Conservation (phyloP, 53 echinoderm and acorn worm species). For the Holothuria scabra region DNA sequence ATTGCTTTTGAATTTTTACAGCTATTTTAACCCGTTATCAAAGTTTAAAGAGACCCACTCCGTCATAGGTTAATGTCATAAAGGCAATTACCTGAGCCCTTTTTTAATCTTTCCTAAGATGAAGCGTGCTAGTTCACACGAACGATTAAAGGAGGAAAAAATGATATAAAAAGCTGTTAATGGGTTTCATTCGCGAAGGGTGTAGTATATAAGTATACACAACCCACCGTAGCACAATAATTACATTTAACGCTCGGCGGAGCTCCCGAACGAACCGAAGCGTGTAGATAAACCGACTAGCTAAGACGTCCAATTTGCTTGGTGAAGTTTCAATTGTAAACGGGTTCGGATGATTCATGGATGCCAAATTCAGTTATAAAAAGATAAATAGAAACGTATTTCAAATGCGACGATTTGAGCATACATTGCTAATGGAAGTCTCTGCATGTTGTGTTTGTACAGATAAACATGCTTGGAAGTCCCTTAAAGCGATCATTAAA, state of each 20-base stretch:
- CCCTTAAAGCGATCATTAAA: no score
- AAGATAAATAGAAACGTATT: slow-evolving; percentile 26
- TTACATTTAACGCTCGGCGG: slow-evolving; percentile 36
- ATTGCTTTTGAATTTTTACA: slow-evolving; percentile 4
- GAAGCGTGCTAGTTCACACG: slow-evolving; percentile 35
- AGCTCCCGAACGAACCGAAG: slow-evolving; percentile 15
- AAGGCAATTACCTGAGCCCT: slow-evolving; percentile 35
- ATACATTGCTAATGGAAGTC: slow-evolving; percentile 24
- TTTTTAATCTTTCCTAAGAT: slow-evolving; percentile 35
- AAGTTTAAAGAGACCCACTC: slow-evolving; percentile 11
- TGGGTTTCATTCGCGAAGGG: slow-evolving; percentile 27
- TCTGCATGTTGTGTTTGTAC: no score
- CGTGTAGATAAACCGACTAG: slow-evolving; percentile 14
- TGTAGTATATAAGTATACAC: slow-evolving; percentile 30
- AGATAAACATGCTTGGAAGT: no score
- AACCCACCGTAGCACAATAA: slow-evolving; percentile 23
- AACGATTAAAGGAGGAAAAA: slow-evolving; percentile 13
- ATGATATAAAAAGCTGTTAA: slow-evolving; percentile 24
- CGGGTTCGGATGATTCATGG: slow-evolving; percentile 9
- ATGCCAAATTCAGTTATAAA: slow-evolving; percentile 14
- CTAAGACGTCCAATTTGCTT: neutral
- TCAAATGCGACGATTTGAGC: slow-evolving; percentile 23
- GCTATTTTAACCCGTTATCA: slow-evolving; percentile 33
- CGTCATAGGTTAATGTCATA: slow-evolving; percentile 29
- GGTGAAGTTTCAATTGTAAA: neutral